A percentile compares a stretch with the other conserved stretches of the same genome.
Conservation (phyloP, 2,888 invertebrate species). For the Crossocerus cetratus region DNA sequence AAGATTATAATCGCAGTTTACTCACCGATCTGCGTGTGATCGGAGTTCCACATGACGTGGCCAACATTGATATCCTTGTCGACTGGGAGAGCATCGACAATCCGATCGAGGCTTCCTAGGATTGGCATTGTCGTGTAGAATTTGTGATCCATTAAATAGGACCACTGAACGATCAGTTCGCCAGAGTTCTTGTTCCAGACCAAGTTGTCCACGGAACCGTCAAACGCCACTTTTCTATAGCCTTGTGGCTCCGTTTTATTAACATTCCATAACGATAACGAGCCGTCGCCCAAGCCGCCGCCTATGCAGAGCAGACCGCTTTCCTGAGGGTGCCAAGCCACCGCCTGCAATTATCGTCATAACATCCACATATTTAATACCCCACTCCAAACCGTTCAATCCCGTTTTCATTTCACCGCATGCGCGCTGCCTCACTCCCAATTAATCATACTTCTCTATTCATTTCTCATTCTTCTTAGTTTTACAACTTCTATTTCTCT, state of each 20-base stretch:
- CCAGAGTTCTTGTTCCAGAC: slow-evolving; percentile 67
- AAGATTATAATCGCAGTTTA: not conserved
- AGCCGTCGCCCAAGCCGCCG: slow-evolving; percentile 56
- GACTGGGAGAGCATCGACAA: slow-evolving; percentile 64
- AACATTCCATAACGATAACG: slow-evolving; percentile 67
- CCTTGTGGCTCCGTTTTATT: slow-evolving; percentile 51
- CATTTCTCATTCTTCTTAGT: not conserved
- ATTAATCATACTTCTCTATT: too few species aligned
- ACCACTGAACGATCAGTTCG: slow-evolving; percentile 71
- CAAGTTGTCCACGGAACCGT: slow-evolving; percentile 59
- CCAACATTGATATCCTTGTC: slow-evolving; percentile 33
- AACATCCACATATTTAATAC: too few species aligned
- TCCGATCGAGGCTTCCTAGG: slow-evolving; percentile 59
- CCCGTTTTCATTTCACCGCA: too few species aligned
- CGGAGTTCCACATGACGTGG: slow-evolving; percentile 61
- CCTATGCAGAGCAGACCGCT: slow-evolving; percentile 65
- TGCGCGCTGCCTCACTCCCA: too few species aligned
- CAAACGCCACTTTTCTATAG: slow-evolving; percentile 52
- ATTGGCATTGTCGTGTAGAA: slow-evolving; percentile 55
- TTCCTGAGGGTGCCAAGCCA: slow-evolving; percentile 70
- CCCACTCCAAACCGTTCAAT: too few species aligned
- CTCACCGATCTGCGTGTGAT: slow-evolving; percentile 64
- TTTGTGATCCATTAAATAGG: slow-evolving; percentile 44
- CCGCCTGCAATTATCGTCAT: slow-evolving; percentile 49
- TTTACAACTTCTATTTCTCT: too few species aligned